Conservation (phyloP, 2,888 invertebrate genomes). For the Tenthredo notha region DNA sequence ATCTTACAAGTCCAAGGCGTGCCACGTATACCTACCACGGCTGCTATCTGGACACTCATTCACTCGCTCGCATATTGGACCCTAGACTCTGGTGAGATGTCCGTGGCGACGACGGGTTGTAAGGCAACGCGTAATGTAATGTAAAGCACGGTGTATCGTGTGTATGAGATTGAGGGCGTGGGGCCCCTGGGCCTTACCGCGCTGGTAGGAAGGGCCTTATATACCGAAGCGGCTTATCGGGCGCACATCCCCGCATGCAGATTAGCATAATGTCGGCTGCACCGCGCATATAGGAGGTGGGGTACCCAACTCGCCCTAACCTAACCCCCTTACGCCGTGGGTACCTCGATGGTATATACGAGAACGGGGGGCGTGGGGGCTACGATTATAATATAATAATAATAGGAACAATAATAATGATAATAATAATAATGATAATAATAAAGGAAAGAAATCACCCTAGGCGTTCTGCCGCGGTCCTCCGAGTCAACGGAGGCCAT, state of each 20-base stretch:
- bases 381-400: slow-evolving; percentile 65
- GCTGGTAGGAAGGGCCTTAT: slow-evolving; percentile 67
- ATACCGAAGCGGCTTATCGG: slow-evolving; percentile 74
- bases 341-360: not conserved
- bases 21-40: slow-evolving; percentile 12
- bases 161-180: slow-evolving; percentile 75
- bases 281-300: slow-evolving; percentile 69
- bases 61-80: slow-evolving; percentile 24
- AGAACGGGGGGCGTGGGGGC: slow-evolving; percentile 53
- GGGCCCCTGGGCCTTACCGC: slow-evolving; percentile 75
- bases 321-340: slow-evolving; percentile 50
- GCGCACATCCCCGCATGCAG: slow-evolving; percentile 76
- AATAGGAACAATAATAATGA: slow-evolving; percentile 62
- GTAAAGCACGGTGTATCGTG: slow-evolving; percentile 64
- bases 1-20: not conserved
- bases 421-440: slow-evolving; percentile 66
- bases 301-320: slow-evolving; percentile 21
- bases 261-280: slow-evolving; percentile 77
- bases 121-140: slow-evolving; percentile 61
- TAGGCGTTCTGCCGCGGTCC: slow-evolving; percentile 58
- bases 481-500: slow-evolving; percentile 49
- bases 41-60: slow-evolving; percentile 49
- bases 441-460: slow-evolving; percentile 62
- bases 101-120: slow-evolving; percentile 47
- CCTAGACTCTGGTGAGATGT: slow-evolving; percentile 19